phyloP scores from a whole-genome alignment of 2,888 invertebrate genomes.

The Drosophila multiciliata region DNA sequence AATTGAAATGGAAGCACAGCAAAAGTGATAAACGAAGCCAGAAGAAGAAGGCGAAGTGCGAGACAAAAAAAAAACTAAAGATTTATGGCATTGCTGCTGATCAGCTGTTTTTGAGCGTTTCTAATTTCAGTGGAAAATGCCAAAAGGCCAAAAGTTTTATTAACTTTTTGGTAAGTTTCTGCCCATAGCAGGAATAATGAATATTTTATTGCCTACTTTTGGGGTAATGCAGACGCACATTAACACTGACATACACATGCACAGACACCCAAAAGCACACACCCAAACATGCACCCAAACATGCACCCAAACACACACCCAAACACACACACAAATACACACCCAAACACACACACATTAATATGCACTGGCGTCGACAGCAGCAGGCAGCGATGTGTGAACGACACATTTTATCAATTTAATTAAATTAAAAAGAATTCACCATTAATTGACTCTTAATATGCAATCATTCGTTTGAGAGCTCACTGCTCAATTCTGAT shows the following conservation, averaged over 20 bases:
- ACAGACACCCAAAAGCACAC: background rate
- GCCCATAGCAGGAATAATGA: conserved; percentile 51
- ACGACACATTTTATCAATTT: conserved; percentile 61
- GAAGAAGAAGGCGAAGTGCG: conserved; percentile 5
- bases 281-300: background rate
- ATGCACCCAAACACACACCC: background rate
- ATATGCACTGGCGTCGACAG: conserved; percentile 24
- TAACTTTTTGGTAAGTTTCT: conserved; percentile 60
- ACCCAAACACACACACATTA: conserved; percentile 1
- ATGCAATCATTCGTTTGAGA: conserved; percentile 68
- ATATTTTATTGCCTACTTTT: conserved; percentile 67
- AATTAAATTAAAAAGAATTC: conserved; percentile 76
- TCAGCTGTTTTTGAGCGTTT: conserved; percentile 55
- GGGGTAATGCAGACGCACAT: conserved; percentile 8
- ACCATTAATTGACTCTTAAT: conserved; percentile 76
- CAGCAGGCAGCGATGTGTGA: conserved; percentile 57
- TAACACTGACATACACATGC: background rate
- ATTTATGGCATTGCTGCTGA: conserved; percentile 69
- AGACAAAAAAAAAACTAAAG: conserved; percentile 38
- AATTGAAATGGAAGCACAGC: conserved; percentile 68
- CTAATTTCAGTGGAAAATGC: conserved; percentile 55
- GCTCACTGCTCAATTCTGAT: conserved; percentile 17
- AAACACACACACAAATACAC: conserved; percentile 2
- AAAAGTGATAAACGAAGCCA: conserved; percentile 24
- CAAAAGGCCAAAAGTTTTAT: conserved; percentile 59